These are phyloP conservation scores for rabbit (Oryctolagus cuniculus) DNA, from an alignment of 2,113 vertebrate species.

Conservation along the genomic window DNA sequence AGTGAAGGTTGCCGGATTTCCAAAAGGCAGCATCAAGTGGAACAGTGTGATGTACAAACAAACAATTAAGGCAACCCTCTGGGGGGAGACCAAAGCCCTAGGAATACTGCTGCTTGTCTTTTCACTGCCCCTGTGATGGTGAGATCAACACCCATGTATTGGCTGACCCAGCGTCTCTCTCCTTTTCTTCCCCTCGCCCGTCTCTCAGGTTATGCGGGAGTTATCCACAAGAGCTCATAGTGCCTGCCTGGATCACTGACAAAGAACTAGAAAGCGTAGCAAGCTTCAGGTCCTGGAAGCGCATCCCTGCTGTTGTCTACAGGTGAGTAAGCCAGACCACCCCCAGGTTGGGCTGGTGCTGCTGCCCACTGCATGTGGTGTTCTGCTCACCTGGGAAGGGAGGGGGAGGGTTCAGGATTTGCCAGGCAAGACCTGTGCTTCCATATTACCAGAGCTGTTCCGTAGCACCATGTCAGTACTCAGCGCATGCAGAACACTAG, in stretches of 20 bases:
- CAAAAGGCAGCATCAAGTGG: slow-evolving; percentile 27
- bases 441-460: background rate
- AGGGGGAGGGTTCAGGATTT: background rate
- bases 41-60: background rate
- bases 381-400: background rate
- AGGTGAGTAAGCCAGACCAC: slow-evolving; percentile 88
- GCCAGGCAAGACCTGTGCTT: background rate
- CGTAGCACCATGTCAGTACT: background rate
- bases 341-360: background rate
- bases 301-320: slow-evolving; percentile 97
- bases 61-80: background rate
- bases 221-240: slow-evolving; percentile 97
- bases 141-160: background rate
- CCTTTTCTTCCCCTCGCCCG: background rate
- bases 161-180: background rate
- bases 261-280: slow-evolving; percentile 98
- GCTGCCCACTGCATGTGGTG: background rate
- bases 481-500: background rate
- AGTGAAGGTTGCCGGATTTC: slow-evolving; percentile 16
- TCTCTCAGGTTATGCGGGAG: slow-evolving; percentile 94
- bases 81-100: background rate
- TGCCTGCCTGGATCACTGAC: slow-evolving; percentile 98
- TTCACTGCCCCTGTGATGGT: background rate
- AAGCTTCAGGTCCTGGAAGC: slow-evolving; percentile 98
- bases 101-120: background rate